Conservation (phyloP, 2,797 vertebrate species). For the Amniataba percoides region DNA sequence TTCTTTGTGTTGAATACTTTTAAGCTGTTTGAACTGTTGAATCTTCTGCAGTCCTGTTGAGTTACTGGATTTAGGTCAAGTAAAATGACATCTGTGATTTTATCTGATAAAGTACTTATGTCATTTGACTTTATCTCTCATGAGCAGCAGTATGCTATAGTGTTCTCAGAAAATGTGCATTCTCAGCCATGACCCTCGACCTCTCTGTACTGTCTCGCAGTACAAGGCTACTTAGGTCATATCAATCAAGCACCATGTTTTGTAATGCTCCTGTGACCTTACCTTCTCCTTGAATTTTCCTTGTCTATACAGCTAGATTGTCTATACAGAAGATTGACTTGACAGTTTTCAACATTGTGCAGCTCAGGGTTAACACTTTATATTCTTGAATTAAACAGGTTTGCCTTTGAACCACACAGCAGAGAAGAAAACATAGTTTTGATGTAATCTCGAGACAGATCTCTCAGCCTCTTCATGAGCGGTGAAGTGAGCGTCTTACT, state of each 20-base stretch:
- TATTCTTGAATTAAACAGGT: neutral
- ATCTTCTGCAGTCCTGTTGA: neutral
- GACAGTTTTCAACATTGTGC: neutral
- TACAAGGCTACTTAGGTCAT: constrained; percentile 1
- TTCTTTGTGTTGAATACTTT: neutral
- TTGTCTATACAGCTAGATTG: neutral
- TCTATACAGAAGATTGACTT: neutral
- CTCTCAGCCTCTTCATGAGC: neutral
- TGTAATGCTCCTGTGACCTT: neutral
- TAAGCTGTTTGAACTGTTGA: neutral
- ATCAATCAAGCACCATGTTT: neutral
- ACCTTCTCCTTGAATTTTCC: neutral
- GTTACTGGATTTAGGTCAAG: neutral
- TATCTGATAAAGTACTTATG: neutral
- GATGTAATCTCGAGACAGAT: neutral
- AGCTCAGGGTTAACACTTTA: neutral
- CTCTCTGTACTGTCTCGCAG: neutral
- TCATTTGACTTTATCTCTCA: neutral
- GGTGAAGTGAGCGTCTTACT: neutral
- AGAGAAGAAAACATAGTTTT: neutral
- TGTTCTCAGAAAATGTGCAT: constrained; percentile 4
- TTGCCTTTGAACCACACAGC: neutral
- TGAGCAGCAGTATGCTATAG: neutral
- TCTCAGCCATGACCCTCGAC: constrained; percentile 23
- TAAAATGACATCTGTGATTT: neutral